Evolutionary conservation across 2,888 invertebrate genomes (phyloP).

Genomic region (Torymus tubicola): DNA sequence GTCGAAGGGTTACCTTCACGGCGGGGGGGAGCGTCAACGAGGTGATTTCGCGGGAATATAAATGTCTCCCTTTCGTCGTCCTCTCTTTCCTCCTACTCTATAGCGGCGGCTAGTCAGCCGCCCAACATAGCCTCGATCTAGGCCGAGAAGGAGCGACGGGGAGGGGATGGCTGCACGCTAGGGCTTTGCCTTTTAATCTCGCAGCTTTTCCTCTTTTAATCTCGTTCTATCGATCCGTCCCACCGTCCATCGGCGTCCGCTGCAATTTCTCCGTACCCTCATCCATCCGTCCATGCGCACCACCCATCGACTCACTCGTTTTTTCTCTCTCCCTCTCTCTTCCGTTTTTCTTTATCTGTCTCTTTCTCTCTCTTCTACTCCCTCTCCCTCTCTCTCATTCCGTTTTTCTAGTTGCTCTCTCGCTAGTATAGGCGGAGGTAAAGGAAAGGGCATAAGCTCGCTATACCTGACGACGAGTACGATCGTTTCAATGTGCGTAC

Average conservation of each 20-base stretch:
- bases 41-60: conserved; percentile 63
- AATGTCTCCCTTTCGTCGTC: conserved; percentile 63
- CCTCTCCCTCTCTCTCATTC: background rate
- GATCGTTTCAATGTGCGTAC: conserved; percentile 26
- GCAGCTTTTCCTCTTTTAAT: conserved; percentile 69
- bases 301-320: conserved; percentile 52
- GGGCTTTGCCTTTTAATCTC: conserved; percentile 69
- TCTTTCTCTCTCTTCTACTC: background rate
- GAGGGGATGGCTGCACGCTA: background rate
- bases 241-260: conserved; percentile 57
- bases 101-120: no score
- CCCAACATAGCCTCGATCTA: background rate
- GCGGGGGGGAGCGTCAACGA: conserved; percentile 47
- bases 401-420: no score
- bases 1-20: conserved; percentile 18
- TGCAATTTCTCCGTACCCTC: conserved; percentile 66
- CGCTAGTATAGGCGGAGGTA: background rate
- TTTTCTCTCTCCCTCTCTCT: conserved; percentile 23
- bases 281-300: conserved; percentile 52
- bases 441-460: conserved; percentile 3
- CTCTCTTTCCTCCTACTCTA: background rate
- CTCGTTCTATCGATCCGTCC: conserved; percentile 64
- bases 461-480: conserved; percentile 1
- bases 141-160: conserved; percentile 13
- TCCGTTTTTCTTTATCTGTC: background rate